Base-by-base conservation (phyloP, 2,113 vertebrate genomes). In the Motacilla alba region DNA sequence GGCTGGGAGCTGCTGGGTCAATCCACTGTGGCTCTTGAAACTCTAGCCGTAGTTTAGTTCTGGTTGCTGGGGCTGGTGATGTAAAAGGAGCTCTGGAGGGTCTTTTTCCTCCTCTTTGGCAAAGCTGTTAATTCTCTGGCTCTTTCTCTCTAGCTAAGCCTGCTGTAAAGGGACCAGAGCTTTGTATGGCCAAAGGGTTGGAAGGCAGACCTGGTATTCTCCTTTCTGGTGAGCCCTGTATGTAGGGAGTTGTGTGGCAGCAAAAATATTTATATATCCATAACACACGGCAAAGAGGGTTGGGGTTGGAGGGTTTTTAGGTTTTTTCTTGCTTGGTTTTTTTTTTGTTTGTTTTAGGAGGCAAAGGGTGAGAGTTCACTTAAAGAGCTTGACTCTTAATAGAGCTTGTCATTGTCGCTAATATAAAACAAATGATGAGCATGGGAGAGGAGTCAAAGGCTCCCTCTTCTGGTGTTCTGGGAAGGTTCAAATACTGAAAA, bases 351-450 rank as follows among this genome's bases (percentile, higher is more conserved):
- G 88, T 89, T 94, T 95, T 93, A 84, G 83, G 76, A 93, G 83
- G 93, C 79, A 78, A 92, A 86, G 77, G 94, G 79, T 87, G 86
- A 97, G 76, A 87, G 90, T 95, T 95, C 83, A 89, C 49, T 89
- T 81, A 75, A 88, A 91, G 90, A 93, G 64, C 62, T 96, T 93
- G 92, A 78, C 80, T 96, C 80, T 93, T 94, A 97, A 94, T 95
- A 96, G 92, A 94, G 92, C 92, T 96, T 96, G 93, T 96, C 95
- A 94, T 96, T 95, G 93, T 95, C 76, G 53, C 91, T 94, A 94
- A 96, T 97, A 95, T 93, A 96, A 96, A 97, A 93, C 94, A 97
- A 97, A 95, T 96, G 52, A 97, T 95, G 73, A 90, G 58, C 49
- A 81, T 64, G 41, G 76, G 64, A 93, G 68, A 78, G 92, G 80